Evolutionary conservation across 2,888 invertebrate genomes (phyloP), one percentile per base, ranked within the genome.

Genomic region (Amphimallon solstitiale): DNA sequence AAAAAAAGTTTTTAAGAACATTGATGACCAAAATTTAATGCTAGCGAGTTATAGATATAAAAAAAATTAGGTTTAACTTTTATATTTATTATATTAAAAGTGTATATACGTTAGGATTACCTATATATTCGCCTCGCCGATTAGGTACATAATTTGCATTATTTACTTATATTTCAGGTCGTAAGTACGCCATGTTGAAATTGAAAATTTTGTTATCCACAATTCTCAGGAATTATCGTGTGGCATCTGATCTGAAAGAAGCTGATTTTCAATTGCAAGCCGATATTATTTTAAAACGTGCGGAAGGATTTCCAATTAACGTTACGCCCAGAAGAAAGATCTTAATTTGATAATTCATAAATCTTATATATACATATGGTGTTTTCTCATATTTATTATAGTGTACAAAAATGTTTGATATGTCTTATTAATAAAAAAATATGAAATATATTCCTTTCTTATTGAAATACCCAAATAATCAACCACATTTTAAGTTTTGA

Each of bases 111-210:
- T n/a, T n/a, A n/a, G n/a, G n/a, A n/a, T n/a, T n/a, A n/a, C n/a
- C n/a, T n/a, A n/a, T n/a, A n/a, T n/a, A n/a, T n/a, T n/a, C n/a
- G n/a, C n/a, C n/a, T n/a, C n/a, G n/a, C n/a, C n/a, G n/a, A n/a
- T n/a, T n/a, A n/a, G n/a, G n/a, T n/a, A n/a, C n/a, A n/a, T n/a
- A n/a, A n/a, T n/a, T n/a, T n/a, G n/a, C n/a, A n/a, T n/a, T n/a
- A n/a, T n/a, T n/a, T n/a, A n/a, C n/a, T n/a, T n/a, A n/a, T 29
- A 71, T 80, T 79, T 17, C 76, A 87, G 88, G 92, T 52, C 89
- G 92, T 40, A 92, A 92, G 82, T 92, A 92, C 79, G 92, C 92
- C n/a, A 87, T 92, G 85, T 80, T 92, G 62, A 92, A 92, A 78
- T 82, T 92, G 67, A 92, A 92, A 81, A 88, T 92, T 10, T 83